Evolutionary conservation across 2,113 vertebrate species (phyloP).

Genomic region (Neolamprologus hecqui): DNA sequence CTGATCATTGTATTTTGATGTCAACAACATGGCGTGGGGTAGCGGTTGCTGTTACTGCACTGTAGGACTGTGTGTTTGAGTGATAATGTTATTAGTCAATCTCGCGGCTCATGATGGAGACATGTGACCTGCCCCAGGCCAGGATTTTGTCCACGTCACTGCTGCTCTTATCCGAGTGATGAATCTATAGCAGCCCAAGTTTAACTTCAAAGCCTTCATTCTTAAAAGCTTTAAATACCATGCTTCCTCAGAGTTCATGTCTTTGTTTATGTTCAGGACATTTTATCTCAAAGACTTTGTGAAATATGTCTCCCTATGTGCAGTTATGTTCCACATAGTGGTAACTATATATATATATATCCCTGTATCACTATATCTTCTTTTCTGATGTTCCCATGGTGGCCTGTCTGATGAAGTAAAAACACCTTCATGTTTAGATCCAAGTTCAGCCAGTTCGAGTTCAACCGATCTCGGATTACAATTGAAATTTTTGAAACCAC

Average conservation of each 20-base stretch:
- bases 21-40: not conserved
- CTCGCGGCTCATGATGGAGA: not conserved
- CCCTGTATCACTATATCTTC: not conserved
- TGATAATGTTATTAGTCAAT: not conserved
- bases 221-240: not conserved
- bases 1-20: not conserved
- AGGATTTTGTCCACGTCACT: not conserved
- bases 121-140: slow-evolving; percentile 15
- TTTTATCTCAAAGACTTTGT: not conserved
- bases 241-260: not conserved
- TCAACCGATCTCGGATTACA: not conserved
- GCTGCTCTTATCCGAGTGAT: slow-evolving; percentile 1
- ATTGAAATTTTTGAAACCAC: not conserved
- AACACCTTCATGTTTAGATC: not conserved
- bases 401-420: not conserved
- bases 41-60: not conserved
- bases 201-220: not conserved
- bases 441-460: not conserved
- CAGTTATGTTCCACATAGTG: not conserved
- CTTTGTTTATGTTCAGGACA: not conserved
- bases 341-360: not conserved
- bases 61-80: not conserved
- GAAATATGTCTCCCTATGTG: not conserved
- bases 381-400: not conserved
- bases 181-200: not conserved